phyloP scores from a whole-genome alignment of 2,797 vertebrate species.

The Botia almorhae region DNA sequence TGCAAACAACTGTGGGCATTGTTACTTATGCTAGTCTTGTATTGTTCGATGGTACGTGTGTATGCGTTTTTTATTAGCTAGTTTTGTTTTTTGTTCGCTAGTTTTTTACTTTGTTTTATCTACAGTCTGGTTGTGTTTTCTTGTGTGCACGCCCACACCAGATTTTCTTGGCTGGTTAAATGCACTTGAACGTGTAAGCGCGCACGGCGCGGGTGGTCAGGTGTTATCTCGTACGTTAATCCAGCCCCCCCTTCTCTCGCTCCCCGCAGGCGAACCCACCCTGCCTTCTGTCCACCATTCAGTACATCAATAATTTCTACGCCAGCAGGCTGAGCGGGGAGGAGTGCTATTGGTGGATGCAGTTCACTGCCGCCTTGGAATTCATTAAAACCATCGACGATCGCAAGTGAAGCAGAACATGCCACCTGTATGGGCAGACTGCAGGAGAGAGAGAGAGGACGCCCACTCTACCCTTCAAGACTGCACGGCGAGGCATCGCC shows the following conservation, averaged over 20 bases:
- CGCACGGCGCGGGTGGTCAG: slow-evolving; percentile 51
- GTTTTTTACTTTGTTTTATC: not conserved
- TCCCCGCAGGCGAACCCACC: slow-evolving; percentile 94
- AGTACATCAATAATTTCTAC: slow-evolving; percentile 99
- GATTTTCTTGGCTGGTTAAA: slow-evolving; percentile 19
- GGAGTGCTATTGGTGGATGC: slow-evolving; percentile 99
- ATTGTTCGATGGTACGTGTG: not conserved
- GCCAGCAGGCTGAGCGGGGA: slow-evolving; percentile 94
- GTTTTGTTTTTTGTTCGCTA: too few relatives aligned
- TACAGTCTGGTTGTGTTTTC: not conserved
- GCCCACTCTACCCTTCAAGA: slow-evolving; percentile 78
- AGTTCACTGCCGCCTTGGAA: slow-evolving; percentile 98
- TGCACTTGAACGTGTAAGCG: slow-evolving; percentile 37
- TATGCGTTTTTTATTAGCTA: not conserved
- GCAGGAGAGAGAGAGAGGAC: slow-evolving; percentile 61
- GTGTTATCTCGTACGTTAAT: slow-evolving; percentile 69
- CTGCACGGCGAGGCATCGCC: slow-evolving; percentile 56
- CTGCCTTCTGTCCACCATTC: slow-evolving; percentile 98
- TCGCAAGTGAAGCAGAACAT: slow-evolving; percentile 86
- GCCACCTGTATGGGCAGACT: slow-evolving; percentile 51
- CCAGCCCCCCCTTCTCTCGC: slow-evolving; percentile 55
- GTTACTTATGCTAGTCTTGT: not conserved
- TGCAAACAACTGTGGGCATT: too few relatives aligned
- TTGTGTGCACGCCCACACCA: slow-evolving; percentile 12
- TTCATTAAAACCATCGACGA: slow-evolving; percentile 99